Percentiles rank a stretch among this genome's conserved stretches.
phyloP scores from a whole-genome alignment of 2,113 vertebrate species.

The Cisticola juncidis region DNA sequence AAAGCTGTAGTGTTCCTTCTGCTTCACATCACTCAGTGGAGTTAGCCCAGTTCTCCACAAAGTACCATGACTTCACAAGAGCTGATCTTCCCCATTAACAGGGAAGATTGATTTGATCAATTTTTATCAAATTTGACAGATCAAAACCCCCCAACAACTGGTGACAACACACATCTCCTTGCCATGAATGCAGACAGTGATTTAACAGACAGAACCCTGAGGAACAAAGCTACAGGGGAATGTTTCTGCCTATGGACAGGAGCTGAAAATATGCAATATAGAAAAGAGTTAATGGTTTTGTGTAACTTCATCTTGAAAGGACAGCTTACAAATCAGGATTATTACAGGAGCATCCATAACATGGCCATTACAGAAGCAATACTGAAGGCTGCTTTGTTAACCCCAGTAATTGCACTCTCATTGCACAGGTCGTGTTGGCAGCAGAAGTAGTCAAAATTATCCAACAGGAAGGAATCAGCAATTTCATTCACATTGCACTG shows the following conservation, averaged over 20 bases:
- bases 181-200: not conserved
- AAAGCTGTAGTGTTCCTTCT: not conserved
- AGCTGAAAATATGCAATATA: not conserved
- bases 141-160: not conserved
- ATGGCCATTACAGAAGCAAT: not conserved
- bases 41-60: not conserved
- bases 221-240: not conserved
- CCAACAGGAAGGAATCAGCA: slow-evolving; percentile 23
- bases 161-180: not conserved
- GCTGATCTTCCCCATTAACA: not conserved
- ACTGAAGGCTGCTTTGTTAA: slow-evolving; percentile 36
- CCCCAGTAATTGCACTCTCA: not conserved
- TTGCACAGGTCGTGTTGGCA: slow-evolving; percentile 55
- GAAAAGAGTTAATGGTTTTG: not conserved
- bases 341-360: slow-evolving; percentile 35
- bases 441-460: slow-evolving; percentile 58
- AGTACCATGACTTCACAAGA: not conserved
- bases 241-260: not conserved
- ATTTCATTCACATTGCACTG: slow-evolving; percentile 36
- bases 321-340: not conserved
- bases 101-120: no score
- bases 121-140: no score
- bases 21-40: not conserved
- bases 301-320: not conserved
- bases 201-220: not conserved